phyloP scores from a whole-genome alignment of 2,888 invertebrate genomes.

The Lithophane leautieri region DNA sequence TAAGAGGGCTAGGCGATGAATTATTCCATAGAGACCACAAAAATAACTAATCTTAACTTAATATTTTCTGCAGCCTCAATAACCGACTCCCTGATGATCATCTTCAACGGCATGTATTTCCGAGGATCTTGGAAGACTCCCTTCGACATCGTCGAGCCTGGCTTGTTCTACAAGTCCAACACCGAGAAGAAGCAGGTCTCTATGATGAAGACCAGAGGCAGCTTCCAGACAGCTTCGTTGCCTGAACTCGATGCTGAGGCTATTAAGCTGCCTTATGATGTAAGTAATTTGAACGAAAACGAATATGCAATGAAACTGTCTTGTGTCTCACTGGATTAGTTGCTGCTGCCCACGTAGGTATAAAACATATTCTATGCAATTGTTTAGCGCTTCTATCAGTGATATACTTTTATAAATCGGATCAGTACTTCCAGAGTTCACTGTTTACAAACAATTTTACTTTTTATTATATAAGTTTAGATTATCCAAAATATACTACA shows the following conservation, averaged over 20 bases:
- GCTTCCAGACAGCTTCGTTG: conserved; percentile 91
- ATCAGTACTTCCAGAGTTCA: not conserved
- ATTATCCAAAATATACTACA: not conserved
- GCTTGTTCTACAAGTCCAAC: conserved; percentile 92
- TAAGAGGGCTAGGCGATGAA: no score
- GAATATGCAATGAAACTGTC: not conserved
- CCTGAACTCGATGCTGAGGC: conserved; percentile 92
- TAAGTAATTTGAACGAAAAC: conserved; percentile 76
- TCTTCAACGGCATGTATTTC: conserved; percentile 95
- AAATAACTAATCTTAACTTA: no score
- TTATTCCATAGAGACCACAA: not conserved
- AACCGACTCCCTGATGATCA: conserved; percentile 91
- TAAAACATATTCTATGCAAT: not conserved
- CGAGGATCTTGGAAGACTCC: conserved; percentile 94
- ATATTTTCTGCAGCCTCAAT: conserved; percentile 74
- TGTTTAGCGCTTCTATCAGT: not conserved
- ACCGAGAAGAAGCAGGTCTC: conserved; percentile 91
- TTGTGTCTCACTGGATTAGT: not conserved
- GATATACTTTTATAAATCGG: not conserved
- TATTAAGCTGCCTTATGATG: conserved; percentile 94
- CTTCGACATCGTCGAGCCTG: conserved; percentile 90
- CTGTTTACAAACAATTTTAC: not conserved
- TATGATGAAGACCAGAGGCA: conserved; percentile 93
- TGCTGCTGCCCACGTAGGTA: not conserved
- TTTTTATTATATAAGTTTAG: not conserved